Percentiles rank a stretch among this genome's conserved stretches.
phyloP scores from a whole-genome alignment of 2,113 vertebrate genomes.

The Zapus hudsonius region DNA sequence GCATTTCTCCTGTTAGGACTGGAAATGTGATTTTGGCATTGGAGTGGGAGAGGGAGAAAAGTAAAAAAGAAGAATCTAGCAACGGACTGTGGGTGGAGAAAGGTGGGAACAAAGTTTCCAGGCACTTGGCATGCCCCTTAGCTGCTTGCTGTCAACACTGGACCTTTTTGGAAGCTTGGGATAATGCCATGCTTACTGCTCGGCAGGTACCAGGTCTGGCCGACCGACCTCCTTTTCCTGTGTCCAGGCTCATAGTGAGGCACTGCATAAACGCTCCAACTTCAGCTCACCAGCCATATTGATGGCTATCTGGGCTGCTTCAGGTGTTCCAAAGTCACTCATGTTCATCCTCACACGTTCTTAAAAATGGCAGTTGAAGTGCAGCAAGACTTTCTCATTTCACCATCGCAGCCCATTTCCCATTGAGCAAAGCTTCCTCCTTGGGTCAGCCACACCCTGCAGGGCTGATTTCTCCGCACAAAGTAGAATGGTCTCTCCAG shows the following conservation, averaged over 20 bases:
- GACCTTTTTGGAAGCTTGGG: too few species aligned
- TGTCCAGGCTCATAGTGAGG: background rate
- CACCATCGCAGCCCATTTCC: slow-evolving; percentile 45
- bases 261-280: background rate
- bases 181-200: too few species aligned
- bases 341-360: background rate
- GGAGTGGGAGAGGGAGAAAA: background rate
- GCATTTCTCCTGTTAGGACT: background rate
- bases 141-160: too few species aligned
- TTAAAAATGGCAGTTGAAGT: background rate
- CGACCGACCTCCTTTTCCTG: background rate
- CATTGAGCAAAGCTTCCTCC: slow-evolving; percentile 56
- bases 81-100: background rate
- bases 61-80: background rate
- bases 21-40: background rate
- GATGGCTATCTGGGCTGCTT: background rate
- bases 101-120: background rate
- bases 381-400: slow-evolving; percentile 44
- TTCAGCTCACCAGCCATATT: background rate
- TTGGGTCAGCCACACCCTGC: slow-evolving; percentile 38
- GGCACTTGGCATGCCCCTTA: too few species aligned
- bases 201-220: background rate
- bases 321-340: background rate
- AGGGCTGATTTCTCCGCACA: slow-evolving; percentile 49
- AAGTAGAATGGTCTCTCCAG: slow-evolving; percentile 29